Evolutionary conservation across 37 sponge, comb jelly and placozoan genomes (phyloP).

Genomic region (Spongia lamella): DNA sequence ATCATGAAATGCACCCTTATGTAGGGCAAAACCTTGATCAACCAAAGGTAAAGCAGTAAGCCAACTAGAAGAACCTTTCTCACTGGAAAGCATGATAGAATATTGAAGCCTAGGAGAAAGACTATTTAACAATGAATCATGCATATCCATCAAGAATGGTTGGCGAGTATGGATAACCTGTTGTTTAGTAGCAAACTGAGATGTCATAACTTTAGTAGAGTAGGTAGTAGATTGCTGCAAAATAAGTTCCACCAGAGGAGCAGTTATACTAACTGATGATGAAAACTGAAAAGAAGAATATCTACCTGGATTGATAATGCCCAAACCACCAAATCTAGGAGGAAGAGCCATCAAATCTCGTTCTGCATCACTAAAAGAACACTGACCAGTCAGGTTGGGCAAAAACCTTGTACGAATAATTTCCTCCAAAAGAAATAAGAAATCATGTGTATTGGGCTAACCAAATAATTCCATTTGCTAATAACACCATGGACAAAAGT

Average conservation of each 20-base stretch:
- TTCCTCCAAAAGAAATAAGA: constrained; percentile 5
- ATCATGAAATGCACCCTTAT: too few relatives aligned
- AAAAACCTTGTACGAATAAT: background rate
- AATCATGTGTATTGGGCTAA: too few relatives aligned
- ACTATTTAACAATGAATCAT: too few relatives aligned
- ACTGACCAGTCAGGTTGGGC: background rate
- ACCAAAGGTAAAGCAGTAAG: too few relatives aligned
- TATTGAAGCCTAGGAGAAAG: too few relatives aligned
- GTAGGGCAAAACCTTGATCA: too few relatives aligned
- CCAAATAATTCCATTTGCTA: constrained; percentile 33
- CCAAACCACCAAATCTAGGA: background rate
- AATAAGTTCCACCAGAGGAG: constrained; percentile 2
- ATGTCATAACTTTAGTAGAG: too few relatives aligned
- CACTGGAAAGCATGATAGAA: too few relatives aligned
- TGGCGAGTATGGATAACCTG: too few relatives aligned
- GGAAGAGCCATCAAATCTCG: background rate
- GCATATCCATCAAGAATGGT: too few relatives aligned
- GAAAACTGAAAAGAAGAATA: background rate
- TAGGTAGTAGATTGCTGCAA: constrained; percentile 11
- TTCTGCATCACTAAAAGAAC: constrained; percentile 7
- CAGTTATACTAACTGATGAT: background rate
- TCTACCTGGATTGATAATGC: background rate
- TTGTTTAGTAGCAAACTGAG: too few relatives aligned
- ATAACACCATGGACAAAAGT: constrained; percentile 22
- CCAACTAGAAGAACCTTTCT: too few relatives aligned